These are phyloP conservation scores for Eupithecia dodoneata DNA, from an alignment of 2,888 invertebrate species.

Conservation along the genomic window DNA sequence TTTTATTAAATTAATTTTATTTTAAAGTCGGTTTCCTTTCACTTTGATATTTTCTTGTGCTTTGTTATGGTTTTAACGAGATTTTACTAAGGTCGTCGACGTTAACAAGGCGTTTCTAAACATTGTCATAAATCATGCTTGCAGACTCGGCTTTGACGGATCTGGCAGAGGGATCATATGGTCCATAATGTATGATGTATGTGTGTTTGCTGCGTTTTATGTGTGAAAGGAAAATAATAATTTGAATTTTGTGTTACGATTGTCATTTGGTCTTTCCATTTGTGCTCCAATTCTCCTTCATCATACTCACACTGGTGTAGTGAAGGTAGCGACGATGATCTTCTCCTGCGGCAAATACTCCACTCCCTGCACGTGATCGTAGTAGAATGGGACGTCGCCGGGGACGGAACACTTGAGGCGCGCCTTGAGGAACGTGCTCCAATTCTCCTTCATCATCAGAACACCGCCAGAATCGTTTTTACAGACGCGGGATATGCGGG, in stretches of 20 bases:
- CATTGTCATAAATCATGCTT: neutral
- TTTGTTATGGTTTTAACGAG: neutral
- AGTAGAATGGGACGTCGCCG: constrained; percentile 94
- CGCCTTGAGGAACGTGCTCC: constrained; percentile 96
- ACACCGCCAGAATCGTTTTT: constrained; percentile 94
- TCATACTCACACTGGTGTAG: constrained; percentile 87
- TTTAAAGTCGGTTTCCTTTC: constrained; percentile 24
- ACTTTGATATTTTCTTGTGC: constrained; percentile 15
- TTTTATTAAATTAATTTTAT: constrained; percentile 24
- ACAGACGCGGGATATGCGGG: constrained; percentile 95
- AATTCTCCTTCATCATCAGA: constrained; percentile 90
- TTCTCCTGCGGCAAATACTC: constrained; percentile 90
- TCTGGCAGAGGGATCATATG: neutral
- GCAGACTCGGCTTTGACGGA: neutral
- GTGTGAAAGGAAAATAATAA: neutral
- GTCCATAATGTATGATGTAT: neutral
- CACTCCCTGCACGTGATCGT: constrained; percentile 94
- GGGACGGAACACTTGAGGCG: constrained; percentile 92
- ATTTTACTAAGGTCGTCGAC: neutral
- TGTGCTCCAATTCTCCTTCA: too few relatives aligned
- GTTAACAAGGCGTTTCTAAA: neutral
- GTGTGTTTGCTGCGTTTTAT: neutral
- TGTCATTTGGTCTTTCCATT: neutral
- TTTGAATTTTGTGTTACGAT: neutral
- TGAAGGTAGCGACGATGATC: constrained; percentile 92